These are phyloP conservation scores for Bombus confusus DNA, from an alignment of 1,140 invertebrate genomes.

Conservation along the genomic window DNA sequence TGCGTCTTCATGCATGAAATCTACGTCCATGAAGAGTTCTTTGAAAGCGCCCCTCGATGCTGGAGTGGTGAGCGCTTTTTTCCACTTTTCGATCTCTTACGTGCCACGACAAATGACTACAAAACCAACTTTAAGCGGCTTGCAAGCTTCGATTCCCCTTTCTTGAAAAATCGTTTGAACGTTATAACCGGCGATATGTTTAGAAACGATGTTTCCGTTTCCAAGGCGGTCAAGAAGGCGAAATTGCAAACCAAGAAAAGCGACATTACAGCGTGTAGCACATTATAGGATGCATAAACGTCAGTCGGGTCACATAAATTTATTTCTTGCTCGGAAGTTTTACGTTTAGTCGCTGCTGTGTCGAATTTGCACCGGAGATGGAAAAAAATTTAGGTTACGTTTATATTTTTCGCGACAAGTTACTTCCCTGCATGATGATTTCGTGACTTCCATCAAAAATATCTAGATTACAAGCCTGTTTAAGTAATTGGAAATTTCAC, in stretches of 20 bases:
- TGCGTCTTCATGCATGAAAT: neutral
- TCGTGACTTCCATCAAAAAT: no score
- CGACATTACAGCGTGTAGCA: constrained; percentile 3
- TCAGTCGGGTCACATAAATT: neutral
- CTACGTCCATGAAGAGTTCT: neutral
- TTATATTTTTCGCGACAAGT: no score
- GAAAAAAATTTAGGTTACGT: neutral
- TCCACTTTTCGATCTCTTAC: neutral
- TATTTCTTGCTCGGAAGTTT: neutral
- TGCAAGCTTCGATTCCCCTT: neutral
- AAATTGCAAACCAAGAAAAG: neutral
- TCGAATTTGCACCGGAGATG: neutral
- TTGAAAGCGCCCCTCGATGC: neutral
- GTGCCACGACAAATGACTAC: neutral
- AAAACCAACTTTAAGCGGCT: constrained; percentile 22
- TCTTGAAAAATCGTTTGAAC: neutral
- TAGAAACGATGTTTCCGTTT: constrained; percentile 1
- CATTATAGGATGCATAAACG: constrained; percentile 22
- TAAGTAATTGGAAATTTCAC: neutral
- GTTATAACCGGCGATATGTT: neutral
- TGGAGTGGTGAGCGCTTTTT: neutral
- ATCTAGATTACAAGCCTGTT: neutral
- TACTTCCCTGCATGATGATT: no score
- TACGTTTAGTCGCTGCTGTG: neutral
- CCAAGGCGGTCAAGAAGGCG: neutral